Conservation (phyloP, 2,888 invertebrate species). For the Callimorpha dominula region DNA sequence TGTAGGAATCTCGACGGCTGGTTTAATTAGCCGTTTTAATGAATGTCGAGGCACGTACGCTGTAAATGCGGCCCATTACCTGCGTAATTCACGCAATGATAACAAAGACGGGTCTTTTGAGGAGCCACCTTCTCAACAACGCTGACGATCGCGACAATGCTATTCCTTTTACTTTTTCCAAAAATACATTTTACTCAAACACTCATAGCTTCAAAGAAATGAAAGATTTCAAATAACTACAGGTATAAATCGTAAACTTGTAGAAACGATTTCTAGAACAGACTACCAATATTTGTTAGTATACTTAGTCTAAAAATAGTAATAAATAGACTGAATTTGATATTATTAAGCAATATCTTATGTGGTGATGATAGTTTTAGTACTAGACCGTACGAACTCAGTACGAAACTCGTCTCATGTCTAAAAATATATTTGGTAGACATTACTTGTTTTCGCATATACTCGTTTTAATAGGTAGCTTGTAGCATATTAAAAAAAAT, state of each 20-base stretch:
- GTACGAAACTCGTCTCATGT: no score
- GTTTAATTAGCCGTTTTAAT: slow-evolving; percentile 84
- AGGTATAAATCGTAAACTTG: background rate
- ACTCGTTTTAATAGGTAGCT: no score
- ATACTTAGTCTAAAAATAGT: background rate
- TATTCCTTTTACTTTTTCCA: slow-evolving; percentile 38
- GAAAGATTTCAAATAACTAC: slow-evolving; percentile 10
- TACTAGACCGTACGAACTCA: no score
- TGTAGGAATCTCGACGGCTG: slow-evolving; percentile 72
- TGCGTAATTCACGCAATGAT: slow-evolving; percentile 82
- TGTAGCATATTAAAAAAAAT: no score
- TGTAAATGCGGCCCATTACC: slow-evolving; percentile 82
- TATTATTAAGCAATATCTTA: no score
- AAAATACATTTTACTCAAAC: slow-evolving; percentile 34
- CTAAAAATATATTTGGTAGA: no score
- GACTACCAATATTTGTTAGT: background rate
- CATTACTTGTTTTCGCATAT: no score
- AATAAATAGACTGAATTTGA: background rate
- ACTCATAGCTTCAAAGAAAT: slow-evolving; percentile 5
- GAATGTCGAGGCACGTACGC: slow-evolving; percentile 83
- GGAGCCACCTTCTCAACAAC: slow-evolving; percentile 41
- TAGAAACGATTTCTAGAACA: background rate
- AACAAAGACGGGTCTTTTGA: slow-evolving; percentile 65
- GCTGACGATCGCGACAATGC: slow-evolving; percentile 45
- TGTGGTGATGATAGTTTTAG: no score